Evolutionary conservation across 2,113 vertebrate species (phyloP).

Genomic region (Cyanistes caeruleus): DNA sequence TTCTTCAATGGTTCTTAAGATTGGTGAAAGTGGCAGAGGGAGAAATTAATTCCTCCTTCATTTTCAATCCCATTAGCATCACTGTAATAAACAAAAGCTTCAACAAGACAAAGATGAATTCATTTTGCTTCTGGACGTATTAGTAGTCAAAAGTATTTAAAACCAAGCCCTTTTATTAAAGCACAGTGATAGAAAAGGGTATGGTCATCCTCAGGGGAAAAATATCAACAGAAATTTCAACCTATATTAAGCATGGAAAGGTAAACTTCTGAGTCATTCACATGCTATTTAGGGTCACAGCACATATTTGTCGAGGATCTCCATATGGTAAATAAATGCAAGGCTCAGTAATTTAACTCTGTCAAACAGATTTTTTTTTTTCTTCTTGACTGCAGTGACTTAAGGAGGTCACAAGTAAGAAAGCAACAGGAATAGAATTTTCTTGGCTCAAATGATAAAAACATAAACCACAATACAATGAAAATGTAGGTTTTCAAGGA

Average conservation of each 20-base stretch:
- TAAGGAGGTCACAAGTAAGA: conserved; percentile 29
- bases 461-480: conserved; percentile 24
- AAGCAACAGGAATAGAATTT: conserved; percentile 23
- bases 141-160: neutral
- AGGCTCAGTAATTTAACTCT: neutral
- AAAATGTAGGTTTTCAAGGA: conserved; percentile 63
- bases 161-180: neutral
- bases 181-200: neutral
- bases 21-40: neutral
- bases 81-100: neutral
- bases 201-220: neutral
- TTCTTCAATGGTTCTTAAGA: conserved; percentile 12
- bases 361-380: neutral
- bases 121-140: neutral
- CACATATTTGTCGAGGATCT: neutral
- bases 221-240: neutral
- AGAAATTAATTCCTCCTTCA: neutral
- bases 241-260: neutral
- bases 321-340: neutral
- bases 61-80: neutral
- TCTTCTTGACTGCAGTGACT: neutral
- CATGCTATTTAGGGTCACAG: conserved; percentile 17
- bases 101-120: neutral
- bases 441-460: conserved; percentile 60
- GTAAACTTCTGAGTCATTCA: conserved; percentile 37